phyloP scores from a whole-genome alignment of 30 jellyfish, hydroid and myxozoan genomes.

The Cassiopea andromeda region DNA sequence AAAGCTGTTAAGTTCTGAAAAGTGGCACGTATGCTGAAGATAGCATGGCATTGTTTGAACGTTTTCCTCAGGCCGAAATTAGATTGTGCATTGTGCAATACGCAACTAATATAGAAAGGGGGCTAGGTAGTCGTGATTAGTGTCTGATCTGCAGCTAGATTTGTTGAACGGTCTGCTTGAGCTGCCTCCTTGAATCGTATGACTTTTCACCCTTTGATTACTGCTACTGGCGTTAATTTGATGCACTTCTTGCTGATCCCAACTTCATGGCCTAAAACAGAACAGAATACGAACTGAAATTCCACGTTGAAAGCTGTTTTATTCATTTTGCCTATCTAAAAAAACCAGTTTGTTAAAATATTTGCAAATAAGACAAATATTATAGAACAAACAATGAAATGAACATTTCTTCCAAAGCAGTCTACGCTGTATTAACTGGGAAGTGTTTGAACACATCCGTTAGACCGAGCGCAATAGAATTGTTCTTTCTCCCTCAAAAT shows the following conservation, averaged over 20 bases:
- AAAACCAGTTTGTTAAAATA: not conserved
- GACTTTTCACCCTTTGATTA: conserved; percentile 91
- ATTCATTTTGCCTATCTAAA: not conserved
- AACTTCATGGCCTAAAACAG: conserved; percentile 89
- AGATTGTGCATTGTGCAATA: no score
- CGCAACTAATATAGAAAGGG: no score
- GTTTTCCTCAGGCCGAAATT: no score
- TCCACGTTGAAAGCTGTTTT: not conserved
- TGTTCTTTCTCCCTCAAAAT: no score
- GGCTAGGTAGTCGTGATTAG: no score
- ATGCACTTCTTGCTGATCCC: conserved; percentile 96
- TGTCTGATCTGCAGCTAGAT: no score
- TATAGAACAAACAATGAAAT: not conserved
- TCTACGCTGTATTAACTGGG: not conserved
- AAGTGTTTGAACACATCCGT: not conserved
- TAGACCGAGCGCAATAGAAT: no score
- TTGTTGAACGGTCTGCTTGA: no score
- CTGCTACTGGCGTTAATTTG: conserved; percentile 97
- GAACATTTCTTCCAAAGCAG: not conserved
- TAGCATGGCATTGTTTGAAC: no score
- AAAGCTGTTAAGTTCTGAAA: no score
- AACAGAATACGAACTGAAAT: not conserved
- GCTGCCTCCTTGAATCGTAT: no score
- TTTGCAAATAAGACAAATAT: not conserved
- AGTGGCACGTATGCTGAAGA: no score